A percentile compares a stretch with the other conserved stretches of the same genome.
phyloP scores from a whole-genome alignment of 2,888 invertebrate species.

The Rhodophaea formosa region DNA sequence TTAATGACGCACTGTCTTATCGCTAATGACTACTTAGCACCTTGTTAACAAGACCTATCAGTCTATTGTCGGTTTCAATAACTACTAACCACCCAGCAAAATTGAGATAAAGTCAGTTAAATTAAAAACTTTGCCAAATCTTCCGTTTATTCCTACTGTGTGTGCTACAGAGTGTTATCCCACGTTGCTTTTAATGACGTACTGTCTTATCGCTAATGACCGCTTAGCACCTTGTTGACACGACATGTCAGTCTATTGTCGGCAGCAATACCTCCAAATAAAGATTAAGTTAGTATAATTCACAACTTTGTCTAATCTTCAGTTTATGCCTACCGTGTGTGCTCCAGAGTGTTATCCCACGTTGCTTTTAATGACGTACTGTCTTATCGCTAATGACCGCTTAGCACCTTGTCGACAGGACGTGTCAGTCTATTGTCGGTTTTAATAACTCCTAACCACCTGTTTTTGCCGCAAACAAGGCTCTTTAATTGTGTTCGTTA shows the following conservation, averaged over 20 bases:
- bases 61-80: slow-evolving; percentile 48
- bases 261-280: too few relatives aligned
- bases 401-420: slow-evolving; percentile 47
- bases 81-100: slow-evolving; percentile 39
- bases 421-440: slow-evolving; percentile 39
- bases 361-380: slow-evolving; percentile 6
- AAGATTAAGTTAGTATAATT: too few relatives aligned
- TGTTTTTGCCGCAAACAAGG: slow-evolving; percentile 10
- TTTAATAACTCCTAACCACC: slow-evolving; percentile 45
- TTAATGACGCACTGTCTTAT: slow-evolving; percentile 11
- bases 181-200: slow-evolving; percentile 7
- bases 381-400: slow-evolving; percentile 30
- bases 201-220: slow-evolving; percentile 26
- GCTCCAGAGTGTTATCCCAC: background rate
- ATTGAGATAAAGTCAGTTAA: too few relatives aligned
- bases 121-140: background rate
- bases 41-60: slow-evolving; percentile 37
- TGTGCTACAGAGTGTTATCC: background rate
- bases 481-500: background rate
- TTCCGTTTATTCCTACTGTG: background rate
- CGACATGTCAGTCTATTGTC: too few relatives aligned
- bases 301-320: background rate
- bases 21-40: slow-evolving; percentile 41
- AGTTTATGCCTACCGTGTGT: slow-evolving; percentile 2
- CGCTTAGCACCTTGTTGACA: slow-evolving; percentile 42